Base-by-base conservation (phyloP, 1,140 invertebrate genomes). In the Scaptodrosophila lebanonensis region DNA sequence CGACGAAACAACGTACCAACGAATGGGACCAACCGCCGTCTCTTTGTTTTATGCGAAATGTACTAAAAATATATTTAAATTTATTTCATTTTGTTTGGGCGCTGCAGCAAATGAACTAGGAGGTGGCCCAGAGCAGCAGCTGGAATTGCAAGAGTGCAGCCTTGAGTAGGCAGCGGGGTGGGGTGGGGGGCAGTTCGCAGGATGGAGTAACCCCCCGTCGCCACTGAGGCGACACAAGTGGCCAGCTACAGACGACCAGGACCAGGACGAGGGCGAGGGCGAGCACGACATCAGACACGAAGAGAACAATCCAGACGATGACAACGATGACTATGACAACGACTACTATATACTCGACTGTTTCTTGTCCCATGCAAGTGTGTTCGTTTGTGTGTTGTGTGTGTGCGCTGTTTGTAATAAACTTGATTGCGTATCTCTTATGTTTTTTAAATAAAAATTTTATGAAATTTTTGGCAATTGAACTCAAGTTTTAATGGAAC, bases 31-130 rank as follows among this genome's bases (percentile, higher is more conserved):
- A 15, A 6, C 5, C 39, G 45, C n/a, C 1, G 15, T 79, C 69
- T 75, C 70, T 82, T 82, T 82, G 75, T 82, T 82, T 79, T 82
- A 82, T 82, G 75, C 61, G 66, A 82, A 82, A 82, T 82, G 75
- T 76, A 82, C 75, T 82, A 82, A 82, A 82, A 79, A 82, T 75
- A 82, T 82, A 82, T 82, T 82, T 82, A 82, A 82, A 82, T 82
- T 82, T 82, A 82, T 82, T 82, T 82, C 69, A 75, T 82, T 77
- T 65, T 73, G 53, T 47, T 68, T 63, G 9, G 11, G 4, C 15
- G 35, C 13, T 38, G 35, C 35, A 38, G 35, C 75, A 82, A 82
- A 82, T 82, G 75, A 82, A 82, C 75, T 75, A 66, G 18, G 36
- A n/a, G 29, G 20, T 32, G 17, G 33, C 12, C n/a, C 44, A 60